Percentiles rank a stretch among this genome's conserved stretches.
Conservation (phyloP, 2,888 invertebrate genomes). For the Spicauda simplicius region DNA sequence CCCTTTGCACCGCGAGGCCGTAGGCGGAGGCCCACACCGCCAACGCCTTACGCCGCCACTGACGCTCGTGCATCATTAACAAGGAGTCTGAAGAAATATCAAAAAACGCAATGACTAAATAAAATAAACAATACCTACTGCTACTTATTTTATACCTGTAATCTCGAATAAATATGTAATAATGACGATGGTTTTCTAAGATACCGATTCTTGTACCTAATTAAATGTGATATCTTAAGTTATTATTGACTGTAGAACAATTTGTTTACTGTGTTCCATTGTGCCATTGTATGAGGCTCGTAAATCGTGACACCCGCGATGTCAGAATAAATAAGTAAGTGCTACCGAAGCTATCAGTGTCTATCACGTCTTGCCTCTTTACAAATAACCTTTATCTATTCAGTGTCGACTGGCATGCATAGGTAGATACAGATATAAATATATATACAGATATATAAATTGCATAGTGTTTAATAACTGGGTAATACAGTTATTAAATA, state of each 20-base stretch:
- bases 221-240: not conserved
- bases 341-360: constrained; percentile 2
- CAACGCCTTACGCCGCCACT: too few relatives aligned
- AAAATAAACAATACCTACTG: too few relatives aligned
- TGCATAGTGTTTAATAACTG: not conserved
- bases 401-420: not conserved
- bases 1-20: too few relatives aligned
- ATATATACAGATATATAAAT: too few relatives aligned
- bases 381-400: constrained; percentile 5
- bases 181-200: not conserved
- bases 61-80: too few relatives aligned
- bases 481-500: too few relatives aligned
- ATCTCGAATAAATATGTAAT: not conserved
- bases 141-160: too few relatives aligned
- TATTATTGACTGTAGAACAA: constrained; percentile 6
- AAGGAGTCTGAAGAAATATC: too few relatives aligned
- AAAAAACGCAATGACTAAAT: too few relatives aligned
- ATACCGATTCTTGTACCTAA: not conserved
- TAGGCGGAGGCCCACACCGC: too few relatives aligned
- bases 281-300: constrained; percentile 2
- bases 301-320: constrained; percentile 2
- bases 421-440: too few relatives aligned
- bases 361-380: constrained; percentile 2
- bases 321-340: constrained; percentile 19
- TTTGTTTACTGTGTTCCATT: constrained; percentile 18